These are phyloP conservation scores for chimpanzee (Pan troglodytes) DNA, from an alignment of 2,113 vertebrate genomes.

Conservation along the genomic window DNA sequence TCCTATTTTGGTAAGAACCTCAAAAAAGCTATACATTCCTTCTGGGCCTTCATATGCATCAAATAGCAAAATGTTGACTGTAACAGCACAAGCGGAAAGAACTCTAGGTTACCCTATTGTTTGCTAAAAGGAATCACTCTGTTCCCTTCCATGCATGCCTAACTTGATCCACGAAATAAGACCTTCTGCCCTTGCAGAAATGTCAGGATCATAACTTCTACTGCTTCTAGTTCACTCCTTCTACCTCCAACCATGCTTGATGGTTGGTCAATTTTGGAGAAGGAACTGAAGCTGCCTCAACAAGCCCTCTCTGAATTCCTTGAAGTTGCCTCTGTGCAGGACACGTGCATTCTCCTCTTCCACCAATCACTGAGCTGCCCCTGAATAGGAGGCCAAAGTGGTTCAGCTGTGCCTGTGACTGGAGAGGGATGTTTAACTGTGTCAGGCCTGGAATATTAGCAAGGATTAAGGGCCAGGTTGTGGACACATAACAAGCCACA, in stretches of 20 bases:
- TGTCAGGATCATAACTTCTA: not conserved
- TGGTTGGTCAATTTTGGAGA: not conserved
- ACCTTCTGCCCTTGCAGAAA: not conserved
- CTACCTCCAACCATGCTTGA: not conserved
- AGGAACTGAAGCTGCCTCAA: not conserved
- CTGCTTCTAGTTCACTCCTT: not conserved
- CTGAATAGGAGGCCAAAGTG: no score
- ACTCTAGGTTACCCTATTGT: not conserved
- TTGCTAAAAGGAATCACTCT: not conserved
- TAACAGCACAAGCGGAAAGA: not conserved
- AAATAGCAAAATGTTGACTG: slow-evolving; percentile 2
- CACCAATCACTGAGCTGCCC: not conserved
- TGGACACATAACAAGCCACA: not conserved
- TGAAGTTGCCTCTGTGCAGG: not conserved
- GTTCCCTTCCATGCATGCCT: not conserved
- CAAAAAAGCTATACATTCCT: not conserved
- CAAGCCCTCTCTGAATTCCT: not conserved
- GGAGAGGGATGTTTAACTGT: not conserved
- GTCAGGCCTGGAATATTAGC: not conserved
- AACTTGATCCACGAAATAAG: slow-evolving; percentile 7
- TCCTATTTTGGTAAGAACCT: slow-evolving; percentile 1
- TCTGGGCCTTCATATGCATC: not conserved
- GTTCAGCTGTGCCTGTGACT: not conserved
- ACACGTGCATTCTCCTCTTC: not conserved
- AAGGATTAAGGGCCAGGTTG: not conserved